Evolutionary conservation across 1,140 invertebrate genomes (phyloP).

Genomic region (Phymorhynchus buccinoides): DNA sequence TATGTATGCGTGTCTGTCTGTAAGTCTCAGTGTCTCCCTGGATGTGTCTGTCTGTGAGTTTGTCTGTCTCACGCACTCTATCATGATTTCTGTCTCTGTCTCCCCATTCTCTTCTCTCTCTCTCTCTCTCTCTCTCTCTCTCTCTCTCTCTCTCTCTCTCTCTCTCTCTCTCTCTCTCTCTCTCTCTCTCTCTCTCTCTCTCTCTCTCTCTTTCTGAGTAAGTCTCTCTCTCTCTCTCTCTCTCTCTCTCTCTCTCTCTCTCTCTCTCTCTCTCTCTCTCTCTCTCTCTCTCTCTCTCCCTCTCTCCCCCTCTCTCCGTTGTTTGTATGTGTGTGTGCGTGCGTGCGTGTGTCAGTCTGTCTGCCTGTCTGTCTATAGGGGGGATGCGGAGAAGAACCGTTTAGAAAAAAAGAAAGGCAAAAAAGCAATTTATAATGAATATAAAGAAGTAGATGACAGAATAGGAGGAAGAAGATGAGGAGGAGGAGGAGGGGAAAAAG

Average conservation of each 20-base stretch:
- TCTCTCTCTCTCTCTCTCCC: not conserved
- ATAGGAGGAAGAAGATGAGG: no score
- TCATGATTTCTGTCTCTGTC: not conserved
- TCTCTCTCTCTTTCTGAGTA: not conserved
- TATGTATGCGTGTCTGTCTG: not conserved
- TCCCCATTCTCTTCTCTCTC: not conserved
- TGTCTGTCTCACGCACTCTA: not conserved
- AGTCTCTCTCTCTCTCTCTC: not conserved
- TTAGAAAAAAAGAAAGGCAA: no score
- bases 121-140: not conserved
- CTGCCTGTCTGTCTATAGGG: not conserved
- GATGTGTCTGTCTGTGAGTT: not conserved
- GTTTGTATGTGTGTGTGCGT: slow-evolving; percentile 1
- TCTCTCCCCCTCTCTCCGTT: not conserved
- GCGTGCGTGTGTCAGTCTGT: not conserved
- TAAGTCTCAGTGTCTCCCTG: not conserved
- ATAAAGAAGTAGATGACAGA: no score
- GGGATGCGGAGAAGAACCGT: no score
- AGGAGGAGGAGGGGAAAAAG: no score
- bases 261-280: no score
- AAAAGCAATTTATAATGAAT: no score
- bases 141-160: not conserved
- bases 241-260: no score
- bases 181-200: not conserved
- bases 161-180: not conserved